A percentile compares a stretch with the other conserved stretches of the same genome.
phyloP scores from a whole-genome alignment of 2,888 invertebrate species.

The Trichacis sp. region DNA sequence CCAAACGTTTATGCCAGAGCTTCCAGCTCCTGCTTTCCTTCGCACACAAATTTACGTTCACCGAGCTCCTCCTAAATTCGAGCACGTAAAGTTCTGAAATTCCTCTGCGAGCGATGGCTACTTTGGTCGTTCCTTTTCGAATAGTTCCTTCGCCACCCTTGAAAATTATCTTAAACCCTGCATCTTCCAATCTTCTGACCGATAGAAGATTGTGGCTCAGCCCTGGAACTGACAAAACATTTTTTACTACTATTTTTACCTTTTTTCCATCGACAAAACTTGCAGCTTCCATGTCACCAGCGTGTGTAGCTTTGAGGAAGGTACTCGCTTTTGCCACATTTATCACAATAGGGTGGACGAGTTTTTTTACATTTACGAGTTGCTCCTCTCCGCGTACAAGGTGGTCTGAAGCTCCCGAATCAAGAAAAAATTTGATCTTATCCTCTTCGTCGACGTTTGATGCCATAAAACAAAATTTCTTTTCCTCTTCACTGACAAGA shows the following conservation, averaged over 20 bases:
- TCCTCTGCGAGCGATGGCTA: conserved; percentile 14
- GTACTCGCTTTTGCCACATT: no score
- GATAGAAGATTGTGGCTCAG: conserved; percentile 35
- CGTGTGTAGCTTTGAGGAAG: no score
- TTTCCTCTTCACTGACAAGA: no score
- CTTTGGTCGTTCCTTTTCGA: conserved; percentile 22
- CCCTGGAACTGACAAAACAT: conserved; percentile 33
- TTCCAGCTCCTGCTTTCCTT: neutral
- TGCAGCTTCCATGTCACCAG: no score
- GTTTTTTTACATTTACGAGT: no score
- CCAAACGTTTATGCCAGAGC: conserved; percentile 36
- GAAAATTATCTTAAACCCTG: conserved; percentile 42
- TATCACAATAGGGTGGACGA: no score
- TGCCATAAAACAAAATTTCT: no score
- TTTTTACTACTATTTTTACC: neutral
- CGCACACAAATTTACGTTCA: neutral
- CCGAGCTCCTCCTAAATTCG: conserved; percentile 29
- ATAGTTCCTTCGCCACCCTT: conserved; percentile 44
- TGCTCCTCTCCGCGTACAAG: no score
- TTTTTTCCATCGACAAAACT: neutral
- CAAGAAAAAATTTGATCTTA: no score
- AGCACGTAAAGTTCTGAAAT: conserved; percentile 11
- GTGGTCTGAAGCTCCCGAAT: no score
- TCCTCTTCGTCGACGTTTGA: no score
- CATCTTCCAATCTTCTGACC: conserved; percentile 25